Evolutionary conservation across 2,113 vertebrate species (phyloP), one percentile per base, ranked within the genome.

Genomic region (Pteruthius melanotis): DNA sequence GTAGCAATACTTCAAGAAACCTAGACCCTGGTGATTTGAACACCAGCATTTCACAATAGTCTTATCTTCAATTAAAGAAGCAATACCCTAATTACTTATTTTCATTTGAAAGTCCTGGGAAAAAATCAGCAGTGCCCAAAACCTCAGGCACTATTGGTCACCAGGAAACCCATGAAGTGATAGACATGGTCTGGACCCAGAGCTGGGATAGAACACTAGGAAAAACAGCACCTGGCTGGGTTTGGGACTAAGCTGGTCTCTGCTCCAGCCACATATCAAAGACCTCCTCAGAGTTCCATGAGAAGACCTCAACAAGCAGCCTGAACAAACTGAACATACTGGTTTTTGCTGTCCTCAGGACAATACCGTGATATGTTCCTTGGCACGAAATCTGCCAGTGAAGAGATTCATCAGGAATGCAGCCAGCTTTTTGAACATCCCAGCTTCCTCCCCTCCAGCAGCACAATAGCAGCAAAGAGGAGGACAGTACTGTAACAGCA

Each of bases 401-500:
- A 65, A 78, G 68, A 1, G 0, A 83, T 80, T 81, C 47, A 75
- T 47, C 35, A 45, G 57, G 87, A 95, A 87, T 75, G 24, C 76
- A 89, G 86, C 42, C 91, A 89, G 65, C 23, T 57, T 85, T 93
- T 76, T 72, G 45, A 82, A 64, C 28, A 39, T 21, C 68, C 45
- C 39, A 60, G 83, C 64, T 61, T 85, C 87, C 28, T 69, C 45
- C 87, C 65, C 23, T 79, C 35, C 37, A 28, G 49, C 1, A 4
- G 33, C 69, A 91, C 63, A 94, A 85, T 21, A 82, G 49, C 37
- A 91, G 31, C 40, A 85, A 82, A 85, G 81, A 61, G 57, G 3
- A 80, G 39, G 64, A 74, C n/a, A 89, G 61, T 54, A 90, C n/a
- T 69, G 47, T 82, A 87, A 89, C 87, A 95, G 81, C 54, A 91